Percentiles rank a stretch among this genome's conserved stretches.
Evolutionary conservation across 1,140 invertebrate species (phyloP).

Genomic region (Caenorhabditis inopinata): DNA sequence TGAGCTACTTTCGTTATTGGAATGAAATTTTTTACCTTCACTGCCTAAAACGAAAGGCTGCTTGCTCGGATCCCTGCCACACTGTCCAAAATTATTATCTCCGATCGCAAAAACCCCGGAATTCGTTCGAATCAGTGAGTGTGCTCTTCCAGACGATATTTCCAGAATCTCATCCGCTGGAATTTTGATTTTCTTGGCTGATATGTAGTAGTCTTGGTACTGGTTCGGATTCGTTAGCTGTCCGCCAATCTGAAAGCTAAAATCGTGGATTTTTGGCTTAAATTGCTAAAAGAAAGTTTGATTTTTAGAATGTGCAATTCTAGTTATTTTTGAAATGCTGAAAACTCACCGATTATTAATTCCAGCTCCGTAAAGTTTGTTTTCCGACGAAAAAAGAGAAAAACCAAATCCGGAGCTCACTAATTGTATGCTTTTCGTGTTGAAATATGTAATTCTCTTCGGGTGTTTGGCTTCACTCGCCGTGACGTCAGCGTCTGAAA

Average conservation of each 20-base stretch:
- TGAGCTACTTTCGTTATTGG: no score
- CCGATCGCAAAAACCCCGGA: slow-evolving; percentile 58
- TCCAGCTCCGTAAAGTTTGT: slow-evolving; percentile 56
- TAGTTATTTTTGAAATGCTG: not conserved
- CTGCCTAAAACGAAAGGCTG: not conserved
- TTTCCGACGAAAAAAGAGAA: slow-evolving; percentile 59
- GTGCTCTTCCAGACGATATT: slow-evolving; percentile 52
- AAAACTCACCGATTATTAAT: slow-evolving; percentile 55
- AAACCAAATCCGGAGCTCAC: slow-evolving; percentile 63
- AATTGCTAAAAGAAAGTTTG: not conserved
- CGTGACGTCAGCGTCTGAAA: not conserved
- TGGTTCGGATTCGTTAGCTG: not conserved
- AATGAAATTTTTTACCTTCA: not conserved
- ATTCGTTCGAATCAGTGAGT: slow-evolving; percentile 55
- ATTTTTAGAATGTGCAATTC: no score
- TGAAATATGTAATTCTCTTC: slow-evolving; percentile 50
- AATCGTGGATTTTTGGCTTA: not conserved
- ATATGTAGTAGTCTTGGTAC: slow-evolving; percentile 39
- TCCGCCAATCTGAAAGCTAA: slow-evolving; percentile 36
- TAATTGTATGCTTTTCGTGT: slow-evolving; percentile 53
- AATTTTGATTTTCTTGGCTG: slow-evolving; percentile 30
- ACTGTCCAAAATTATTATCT: slow-evolving; percentile 62
- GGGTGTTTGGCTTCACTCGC: slow-evolving; percentile 41
- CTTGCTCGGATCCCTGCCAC: slow-evolving; percentile 45
- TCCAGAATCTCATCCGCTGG: not conserved